A percentile compares a stretch with the other conserved stretches of the same genome.
These are phyloP conservation scores for Sitophilus oryzae DNA, from an alignment of 1,140 invertebrate species.

Conservation along the genomic window DNA sequence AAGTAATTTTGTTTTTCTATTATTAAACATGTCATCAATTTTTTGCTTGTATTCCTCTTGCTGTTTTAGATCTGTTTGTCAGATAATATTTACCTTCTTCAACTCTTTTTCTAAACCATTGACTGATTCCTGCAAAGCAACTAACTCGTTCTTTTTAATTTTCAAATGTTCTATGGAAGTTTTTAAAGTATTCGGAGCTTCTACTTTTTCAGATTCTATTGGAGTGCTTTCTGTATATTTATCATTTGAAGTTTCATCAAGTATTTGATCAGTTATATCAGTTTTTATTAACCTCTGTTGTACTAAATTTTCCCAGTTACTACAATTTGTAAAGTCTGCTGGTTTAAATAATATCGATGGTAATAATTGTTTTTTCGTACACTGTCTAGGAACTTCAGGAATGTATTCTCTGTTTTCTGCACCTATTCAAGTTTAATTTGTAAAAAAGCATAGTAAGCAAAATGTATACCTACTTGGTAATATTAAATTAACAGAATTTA, in stretches of 20 bases:
- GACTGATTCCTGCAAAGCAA: constrained; percentile 38
- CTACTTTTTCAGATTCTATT: not conserved
- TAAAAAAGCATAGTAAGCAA: not conserved
- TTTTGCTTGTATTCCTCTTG: too few relatives aligned
- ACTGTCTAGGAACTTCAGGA: not conserved
- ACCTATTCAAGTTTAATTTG: constrained; percentile 1
- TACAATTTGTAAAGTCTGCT: not conserved
- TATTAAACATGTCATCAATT: too few relatives aligned
- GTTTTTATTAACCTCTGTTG: too few relatives aligned
- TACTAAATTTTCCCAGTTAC: not conserved
- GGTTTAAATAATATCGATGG: not conserved
- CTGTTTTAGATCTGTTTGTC: too few relatives aligned
- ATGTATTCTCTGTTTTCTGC: constrained; percentile 19
- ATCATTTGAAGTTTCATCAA: not conserved
- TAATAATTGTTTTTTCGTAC: not conserved
- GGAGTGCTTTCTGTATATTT: not conserved
- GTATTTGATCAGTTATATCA: not conserved
- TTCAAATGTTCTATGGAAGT: constrained; percentile 37
- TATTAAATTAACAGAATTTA: constrained; percentile 23
- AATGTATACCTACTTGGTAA: constrained; percentile 15
- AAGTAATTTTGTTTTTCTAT: too few relatives aligned
- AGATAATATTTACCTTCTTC: constrained; percentile 36
- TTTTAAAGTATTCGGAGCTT: not conserved
- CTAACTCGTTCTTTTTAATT: not conserved
- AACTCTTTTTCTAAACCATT: constrained; percentile 43